Conservation (phyloP, 2,888 invertebrate genomes). For the Eudemis profundana region DNA sequence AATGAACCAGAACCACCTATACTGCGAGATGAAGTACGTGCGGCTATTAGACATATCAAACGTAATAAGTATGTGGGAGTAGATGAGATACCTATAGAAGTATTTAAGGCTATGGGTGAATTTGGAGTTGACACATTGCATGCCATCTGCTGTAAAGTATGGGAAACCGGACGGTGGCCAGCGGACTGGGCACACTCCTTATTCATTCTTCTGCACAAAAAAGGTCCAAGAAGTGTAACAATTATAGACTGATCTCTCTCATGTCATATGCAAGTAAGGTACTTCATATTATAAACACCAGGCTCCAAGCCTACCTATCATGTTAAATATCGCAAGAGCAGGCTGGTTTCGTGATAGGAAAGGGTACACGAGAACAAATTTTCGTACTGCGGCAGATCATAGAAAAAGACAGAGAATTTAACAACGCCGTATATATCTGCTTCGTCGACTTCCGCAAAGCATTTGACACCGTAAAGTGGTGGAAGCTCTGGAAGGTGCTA, state of each 20-base stretch:
- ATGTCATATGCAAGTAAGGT: constrained; percentile 6
- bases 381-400: constrained; percentile 2
- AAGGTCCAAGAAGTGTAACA: not conserved
- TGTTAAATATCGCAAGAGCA: not conserved
- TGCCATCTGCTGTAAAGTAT: not conserved
- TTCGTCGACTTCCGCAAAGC: no score
- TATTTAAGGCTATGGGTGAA: not conserved
- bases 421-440: no score
- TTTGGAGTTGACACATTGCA: not conserved
- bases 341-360: constrained; percentile 7
- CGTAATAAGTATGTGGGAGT: no score
- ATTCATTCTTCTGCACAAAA: not conserved
- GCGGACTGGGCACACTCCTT: not conserved
- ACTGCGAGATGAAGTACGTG: no score
- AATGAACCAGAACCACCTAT: no score
- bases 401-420: constrained; percentile 12
- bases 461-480: no score
- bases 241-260: no score
- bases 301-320: not conserved
- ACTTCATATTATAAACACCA: constrained; percentile 1
- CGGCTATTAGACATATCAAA: no score
- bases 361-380: constrained; percentile 2
- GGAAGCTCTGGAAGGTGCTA: no score
- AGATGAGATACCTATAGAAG: not conserved
- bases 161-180: not conserved